Percentiles rank a stretch among this genome's conserved stretches.
Conservation (phyloP, 37 sponge, comb jelly and placozoan genomes). For the Hormiphora californensis region DNA sequence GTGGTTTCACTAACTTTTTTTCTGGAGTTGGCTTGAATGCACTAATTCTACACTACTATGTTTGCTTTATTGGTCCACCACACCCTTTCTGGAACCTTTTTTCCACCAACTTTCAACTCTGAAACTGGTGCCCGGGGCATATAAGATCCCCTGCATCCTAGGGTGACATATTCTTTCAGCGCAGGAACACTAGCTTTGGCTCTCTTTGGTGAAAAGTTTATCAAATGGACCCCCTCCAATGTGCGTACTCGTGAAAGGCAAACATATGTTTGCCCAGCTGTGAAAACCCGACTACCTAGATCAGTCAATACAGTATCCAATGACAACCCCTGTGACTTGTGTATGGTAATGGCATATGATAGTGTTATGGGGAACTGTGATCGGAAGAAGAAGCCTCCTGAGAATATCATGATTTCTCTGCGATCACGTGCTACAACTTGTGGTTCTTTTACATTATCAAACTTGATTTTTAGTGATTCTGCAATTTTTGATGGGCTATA, state of each 20-base stretch:
- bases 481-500: not conserved
- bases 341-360: constrained; percentile 59
- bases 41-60: too few relatives aligned
- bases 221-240: constrained; percentile 65
- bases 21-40: too few relatives aligned
- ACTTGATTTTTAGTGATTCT: constrained; percentile 54
- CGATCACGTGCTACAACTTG: constrained; percentile 35
- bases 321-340: constrained; percentile 62
- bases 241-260: constrained; percentile 78
- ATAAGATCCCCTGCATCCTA: too few relatives aligned
- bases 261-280: constrained; percentile 85
- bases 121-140: too few relatives aligned
- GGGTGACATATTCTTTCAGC: not conserved
- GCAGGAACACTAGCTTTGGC: not conserved
- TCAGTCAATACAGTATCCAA: constrained; percentile 63
- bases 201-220: constrained; percentile 60
- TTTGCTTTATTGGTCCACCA: too few relatives aligned
- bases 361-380: constrained; percentile 60
- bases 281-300: constrained; percentile 66
- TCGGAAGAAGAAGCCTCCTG: constrained; percentile 55
- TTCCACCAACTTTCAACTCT: too few relatives aligned
- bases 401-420: constrained; percentile 57
- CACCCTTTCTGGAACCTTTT: too few relatives aligned
- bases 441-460: constrained; percentile 53
- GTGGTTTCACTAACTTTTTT: too few relatives aligned